Base-by-base conservation (phyloP, 2,113 vertebrate species). In the Nycticryphes semicollaris region DNA sequence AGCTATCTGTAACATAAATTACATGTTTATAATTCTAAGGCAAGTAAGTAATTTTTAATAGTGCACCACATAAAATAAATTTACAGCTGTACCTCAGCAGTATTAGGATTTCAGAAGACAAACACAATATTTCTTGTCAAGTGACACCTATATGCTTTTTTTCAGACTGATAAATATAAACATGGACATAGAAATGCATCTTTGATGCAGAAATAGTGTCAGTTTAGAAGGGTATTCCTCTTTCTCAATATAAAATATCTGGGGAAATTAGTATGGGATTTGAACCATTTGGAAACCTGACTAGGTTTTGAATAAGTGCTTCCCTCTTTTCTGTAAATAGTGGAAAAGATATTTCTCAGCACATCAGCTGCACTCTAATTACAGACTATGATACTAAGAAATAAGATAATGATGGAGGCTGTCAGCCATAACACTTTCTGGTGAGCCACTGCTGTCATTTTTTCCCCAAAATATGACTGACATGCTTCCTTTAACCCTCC, bases 381-480 rank as follows among this genome's bases (percentile, higher is more conserved):
- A 56, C 28, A 82, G 74, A 41, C 30, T 53, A 11, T 53, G 56
- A 84, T 70, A 56, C 51, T 63, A 89, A 95, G 70, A 92, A 91
- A 84, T 80, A 84, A 88, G 94, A 93, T 87, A 88, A 93, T 73
- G 53, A 56, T 64, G 93, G 88, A 94, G 60, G 51, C 30, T 37
- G 39, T 83, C 89, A 94, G 22, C 81, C 75, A 64, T 79, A 95
- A 73, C 86, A 43, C 27, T 91, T 96, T 90, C 24, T 86, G 84
- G 85, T 88, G 67, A 94, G 48, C 69, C 80, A 69, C 66, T 95
- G 39, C 77, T 75, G 47, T 73, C 0, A 76, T 90, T 78, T 96
- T 93, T 95, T 45, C 57, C 77, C 67, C 78, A 11, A 90, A 92
- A 84, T 95, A 92, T 84, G 81, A 81, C 81, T 94, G 95, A 87